A percentile compares a stretch with the other conserved stretches of the same genome.
phyloP scores from a whole-genome alignment of 2,113 vertebrate genomes.

The Lota lota region DNA sequence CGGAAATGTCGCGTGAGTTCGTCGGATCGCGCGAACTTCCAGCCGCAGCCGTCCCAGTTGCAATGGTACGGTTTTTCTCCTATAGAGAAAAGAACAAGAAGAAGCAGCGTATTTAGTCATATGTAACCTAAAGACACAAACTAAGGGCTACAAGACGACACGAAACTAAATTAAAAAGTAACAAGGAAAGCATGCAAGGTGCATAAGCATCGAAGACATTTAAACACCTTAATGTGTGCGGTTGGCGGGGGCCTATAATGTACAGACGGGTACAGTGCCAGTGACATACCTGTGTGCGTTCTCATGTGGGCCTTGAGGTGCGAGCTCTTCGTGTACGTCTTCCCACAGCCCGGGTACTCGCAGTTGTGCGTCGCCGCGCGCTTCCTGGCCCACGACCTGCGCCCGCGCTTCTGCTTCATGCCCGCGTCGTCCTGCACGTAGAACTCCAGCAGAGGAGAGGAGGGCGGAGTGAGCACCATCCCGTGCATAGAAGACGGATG shows the following conservation, averaged over 20 bases:
- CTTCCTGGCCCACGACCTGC: constrained; percentile 85
- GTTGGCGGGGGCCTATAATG: too few species aligned
- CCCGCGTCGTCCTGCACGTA: constrained; percentile 76
- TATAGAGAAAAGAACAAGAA: constrained; percentile 25
- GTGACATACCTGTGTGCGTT: constrained; percentile 84
- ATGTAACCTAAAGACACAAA: too few species aligned
- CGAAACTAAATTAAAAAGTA: neutral
- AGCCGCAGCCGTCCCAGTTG: constrained; percentile 89
- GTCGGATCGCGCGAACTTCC: constrained; percentile 88
- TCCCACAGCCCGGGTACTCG: constrained; percentile 88
- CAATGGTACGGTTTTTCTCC: constrained; percentile 90
- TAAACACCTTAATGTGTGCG: too few species aligned
- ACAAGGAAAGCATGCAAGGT: neutral
- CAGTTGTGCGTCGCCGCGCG: constrained; percentile 89
- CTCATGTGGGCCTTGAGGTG: constrained; percentile 92
- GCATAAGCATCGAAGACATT: too few species aligned
- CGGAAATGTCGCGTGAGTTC: constrained; percentile 89
- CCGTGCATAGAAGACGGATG: constrained; percentile 71
- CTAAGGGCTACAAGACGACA: neutral
- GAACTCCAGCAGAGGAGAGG: constrained; percentile 85
- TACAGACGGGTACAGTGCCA: too few species aligned
- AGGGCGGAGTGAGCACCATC: constrained; percentile 83
- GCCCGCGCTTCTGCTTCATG: constrained; percentile 81
- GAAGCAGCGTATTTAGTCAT: neutral
- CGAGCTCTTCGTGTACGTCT: constrained; percentile 92